Percentiles rank a stretch among this genome's conserved stretches.
These are phyloP conservation scores for Bembecia ichneumoniformis DNA, from an alignment of 2,888 invertebrate species.

Conservation along the genomic window DNA sequence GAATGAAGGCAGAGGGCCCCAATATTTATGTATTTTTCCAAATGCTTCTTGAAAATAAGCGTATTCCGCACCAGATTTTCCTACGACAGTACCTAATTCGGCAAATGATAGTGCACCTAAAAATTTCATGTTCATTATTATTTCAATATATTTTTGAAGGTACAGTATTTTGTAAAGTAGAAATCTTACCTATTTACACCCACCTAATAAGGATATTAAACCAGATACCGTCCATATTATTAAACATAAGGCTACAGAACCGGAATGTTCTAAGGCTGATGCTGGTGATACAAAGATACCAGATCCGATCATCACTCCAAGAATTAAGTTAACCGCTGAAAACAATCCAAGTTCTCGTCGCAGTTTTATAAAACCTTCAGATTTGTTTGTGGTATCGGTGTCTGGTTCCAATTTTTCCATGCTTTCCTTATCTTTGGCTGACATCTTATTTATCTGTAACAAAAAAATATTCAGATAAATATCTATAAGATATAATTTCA, in stretches of 20 bases:
- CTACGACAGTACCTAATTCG: slow-evolving; percentile 84
- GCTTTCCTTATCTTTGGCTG: not conserved
- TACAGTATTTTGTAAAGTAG: slow-evolving; percentile 12
- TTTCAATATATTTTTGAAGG: not conserved
- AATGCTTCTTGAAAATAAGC: slow-evolving; percentile 84
- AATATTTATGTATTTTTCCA: slow-evolving; percentile 76
- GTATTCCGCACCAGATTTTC: slow-evolving; percentile 86
- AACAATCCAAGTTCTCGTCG: slow-evolving; percentile 84
- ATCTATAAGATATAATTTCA: too few relatives aligned
- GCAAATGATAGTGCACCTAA: slow-evolving; percentile 84
- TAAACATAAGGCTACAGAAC: slow-evolving; percentile 85
- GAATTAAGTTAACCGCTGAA: slow-evolving; percentile 85
- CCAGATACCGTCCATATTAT: slow-evolving; percentile 86
- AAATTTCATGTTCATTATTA: slow-evolving; percentile 18
- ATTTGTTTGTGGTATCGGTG: slow-evolving; percentile 21
- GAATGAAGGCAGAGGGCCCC: slow-evolving; percentile 82
- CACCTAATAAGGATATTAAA: slow-evolving; percentile 83
- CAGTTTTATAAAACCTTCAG: slow-evolving; percentile 70
- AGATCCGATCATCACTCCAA: slow-evolving; percentile 92
- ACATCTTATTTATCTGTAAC: not conserved
- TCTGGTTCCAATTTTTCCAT: slow-evolving; percentile 25
- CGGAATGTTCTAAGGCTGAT: slow-evolving; percentile 80
- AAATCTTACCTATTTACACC: slow-evolving; percentile 51
- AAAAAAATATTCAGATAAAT: not conserved
- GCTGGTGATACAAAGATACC: slow-evolving; percentile 90